Evolutionary conservation across 2,797 vertebrate genomes (phyloP).

Genomic region (Bradypodion ventrale): DNA sequence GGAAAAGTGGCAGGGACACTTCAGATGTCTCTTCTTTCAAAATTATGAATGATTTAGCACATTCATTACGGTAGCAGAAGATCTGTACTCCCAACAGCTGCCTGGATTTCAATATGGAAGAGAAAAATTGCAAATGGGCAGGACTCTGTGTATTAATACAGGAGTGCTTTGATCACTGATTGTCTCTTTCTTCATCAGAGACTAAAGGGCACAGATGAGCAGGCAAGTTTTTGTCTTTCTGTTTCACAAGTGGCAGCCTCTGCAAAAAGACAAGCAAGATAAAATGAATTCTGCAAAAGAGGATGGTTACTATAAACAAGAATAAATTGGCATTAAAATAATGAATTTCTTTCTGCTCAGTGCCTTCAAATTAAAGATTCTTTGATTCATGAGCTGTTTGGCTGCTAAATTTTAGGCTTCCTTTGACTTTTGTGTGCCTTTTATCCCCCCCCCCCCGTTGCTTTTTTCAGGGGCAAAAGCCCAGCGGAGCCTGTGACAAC

Average conservation of each 20-base stretch:
- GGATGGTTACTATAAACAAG: conserved; percentile 2
- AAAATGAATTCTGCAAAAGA: conserved; percentile 3
- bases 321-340: conserved; percentile 12
- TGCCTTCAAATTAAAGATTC: not conserved
- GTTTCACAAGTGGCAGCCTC: conserved; percentile 15
- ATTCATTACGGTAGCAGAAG: conserved; percentile 24
- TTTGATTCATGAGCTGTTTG: not conserved
- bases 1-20: conserved; percentile 19
- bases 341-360: not conserved
- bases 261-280: not conserved
- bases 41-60: conserved; percentile 17
- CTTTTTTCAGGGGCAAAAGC: not conserved
- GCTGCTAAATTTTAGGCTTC: not conserved
- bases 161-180: conserved; percentile 13
- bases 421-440: not conserved
- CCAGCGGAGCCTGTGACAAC: conserved; percentile 37
- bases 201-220: conserved; percentile 15
- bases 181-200: conserved; percentile 19
- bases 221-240: not conserved
- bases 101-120: not conserved
- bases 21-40: conserved; percentile 29
- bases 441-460: not conserved
- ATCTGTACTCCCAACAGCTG: not conserved
- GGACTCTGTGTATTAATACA: conserved; percentile 33
- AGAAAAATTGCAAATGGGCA: conserved; percentile 6